Evolutionary conservation across 2,888 invertebrate genomes (phyloP), one percentile per base, ranked within the genome.

Genomic region (Drosophila prolongata): DNA sequence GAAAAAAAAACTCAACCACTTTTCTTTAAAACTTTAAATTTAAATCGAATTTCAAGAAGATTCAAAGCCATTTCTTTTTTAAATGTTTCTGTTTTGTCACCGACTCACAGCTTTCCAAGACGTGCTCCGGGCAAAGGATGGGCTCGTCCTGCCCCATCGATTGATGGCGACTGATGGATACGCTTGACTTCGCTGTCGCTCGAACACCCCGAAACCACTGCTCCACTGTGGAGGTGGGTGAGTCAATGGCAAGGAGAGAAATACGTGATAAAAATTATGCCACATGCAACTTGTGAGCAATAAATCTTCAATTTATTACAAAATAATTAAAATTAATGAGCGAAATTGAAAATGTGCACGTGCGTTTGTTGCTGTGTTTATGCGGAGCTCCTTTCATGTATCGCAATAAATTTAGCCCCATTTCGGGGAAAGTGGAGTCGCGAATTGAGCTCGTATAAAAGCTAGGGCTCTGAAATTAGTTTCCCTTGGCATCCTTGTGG

Each of bases 321-420:
- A 87, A 85, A 85, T 89, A 85, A 85, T 85, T 85, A 89, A 85
- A 85, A 85, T 85, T 89, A 85, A 85, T 87, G 89, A 89, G 89
- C 75, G 76, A 82, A 82, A 85, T 87, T 85, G 82, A 87, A 87
- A 85, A 85, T 80, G 73, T 75, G 77, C 82, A 85, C 87, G 82
- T 87, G 75, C 86, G 77, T 50, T 40, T 66, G 73, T 35, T 19
- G 16, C 16, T 8, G 35, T 4, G 49, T 49, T 49, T 19, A 49
- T 49, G 49, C 34, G 34, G 6, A 8, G 16, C 16, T 16, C 35
- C 3, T 10, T 35, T 35, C 35, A 11, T 10, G 30, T 24, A 24
- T 24, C 24, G 2, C 24, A 4, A 24, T 24, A 24, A 24, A 0
- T 24, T 24, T 24, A 24, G 24, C 24, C 24, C 24, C 24, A 24